A percentile compares a stretch with the other conserved stretches of the same genome.
Conservation (phyloP, 2,113 vertebrate species). For the Gallinago undulata region DNA sequence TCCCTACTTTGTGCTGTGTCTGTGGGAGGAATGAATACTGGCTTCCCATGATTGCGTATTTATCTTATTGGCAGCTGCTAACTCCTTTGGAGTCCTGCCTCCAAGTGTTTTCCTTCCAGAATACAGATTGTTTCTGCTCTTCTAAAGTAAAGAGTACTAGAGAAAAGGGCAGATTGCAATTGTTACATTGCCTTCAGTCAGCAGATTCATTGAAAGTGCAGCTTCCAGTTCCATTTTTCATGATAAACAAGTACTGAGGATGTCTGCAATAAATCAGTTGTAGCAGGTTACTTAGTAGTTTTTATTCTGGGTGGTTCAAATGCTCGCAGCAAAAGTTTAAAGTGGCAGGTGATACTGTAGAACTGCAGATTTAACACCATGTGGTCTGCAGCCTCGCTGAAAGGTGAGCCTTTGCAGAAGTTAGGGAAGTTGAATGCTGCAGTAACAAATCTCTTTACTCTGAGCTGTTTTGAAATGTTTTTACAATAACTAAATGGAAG, state of each 20-base stretch:
- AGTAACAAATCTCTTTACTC: not conserved
- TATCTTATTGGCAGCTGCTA: conserved; percentile 3
- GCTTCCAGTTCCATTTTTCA: not conserved
- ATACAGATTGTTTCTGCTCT: not conserved
- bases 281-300: not conserved
- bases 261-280: not conserved
- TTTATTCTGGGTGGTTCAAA: not conserved
- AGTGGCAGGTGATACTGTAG: not conserved
- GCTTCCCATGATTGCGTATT: not conserved
- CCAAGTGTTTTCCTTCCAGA: not conserved
- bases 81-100: not conserved
- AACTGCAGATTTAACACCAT: not conserved
- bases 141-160: conserved; percentile 20
- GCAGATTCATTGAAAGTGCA: not conserved
- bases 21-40: not conserved
- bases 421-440: not conserved
- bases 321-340: not conserved
- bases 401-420: not conserved
- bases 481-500: not conserved
- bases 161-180: conserved; percentile 13
- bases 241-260: not conserved
- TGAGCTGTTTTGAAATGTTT: not conserved
- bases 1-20: not conserved
- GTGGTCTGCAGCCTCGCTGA: not conserved
- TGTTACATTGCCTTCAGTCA: not conserved